Base-by-base conservation (phyloP, 1,140 invertebrate genomes). In the Eciton burchellii region DNA sequence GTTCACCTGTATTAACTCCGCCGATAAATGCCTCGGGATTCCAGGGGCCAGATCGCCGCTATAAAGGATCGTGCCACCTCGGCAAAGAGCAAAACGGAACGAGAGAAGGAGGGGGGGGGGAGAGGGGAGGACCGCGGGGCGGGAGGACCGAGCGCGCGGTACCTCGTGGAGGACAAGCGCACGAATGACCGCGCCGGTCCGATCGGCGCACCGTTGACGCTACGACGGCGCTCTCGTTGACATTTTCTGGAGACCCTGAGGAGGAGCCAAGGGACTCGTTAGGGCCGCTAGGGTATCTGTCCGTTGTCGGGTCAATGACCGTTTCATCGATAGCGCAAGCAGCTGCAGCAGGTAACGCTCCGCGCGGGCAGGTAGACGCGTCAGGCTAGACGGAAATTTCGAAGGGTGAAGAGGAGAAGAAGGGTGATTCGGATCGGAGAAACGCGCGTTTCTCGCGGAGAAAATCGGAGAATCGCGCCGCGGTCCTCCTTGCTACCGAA, bases 341-440 rank as follows among this genome's bases (percentile, higher is more conserved):
- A 82, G 77, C 76, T 88, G 82, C 85, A 79, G 82, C 85, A 79
- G 77, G 83, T 76, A 84, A 84, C 71, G 70, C 66, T 72, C 63
- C 57, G 52, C 66, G 35, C 45, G 70, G 29, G 49, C 81, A 81
- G 73, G 62, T 83, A 74, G 62, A 60, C 57, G 57, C 43, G 41
- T 71, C 56, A 60, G 35, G 68, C 79, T 79, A 66, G 41, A 86
- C 49, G 24, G 62, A 86, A 83, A 87, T 86, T 86, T 49, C 54
- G 54, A 56, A 47, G 71, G 49, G 56, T 68, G 35, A 35, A 35
- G 35, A 35, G 35, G 35, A 6, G 35, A 6, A 3, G 35, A 6
- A 35, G 35, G 35, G 35, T 35, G 35, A 35, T 35, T 35, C 35
- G 35, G 6, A 35, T 6, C 6, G 35, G 35, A 35, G 35, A 6